Evolutionary conservation across 2,888 invertebrate genomes (phyloP).

Genomic region (Catocala fraxini): DNA sequence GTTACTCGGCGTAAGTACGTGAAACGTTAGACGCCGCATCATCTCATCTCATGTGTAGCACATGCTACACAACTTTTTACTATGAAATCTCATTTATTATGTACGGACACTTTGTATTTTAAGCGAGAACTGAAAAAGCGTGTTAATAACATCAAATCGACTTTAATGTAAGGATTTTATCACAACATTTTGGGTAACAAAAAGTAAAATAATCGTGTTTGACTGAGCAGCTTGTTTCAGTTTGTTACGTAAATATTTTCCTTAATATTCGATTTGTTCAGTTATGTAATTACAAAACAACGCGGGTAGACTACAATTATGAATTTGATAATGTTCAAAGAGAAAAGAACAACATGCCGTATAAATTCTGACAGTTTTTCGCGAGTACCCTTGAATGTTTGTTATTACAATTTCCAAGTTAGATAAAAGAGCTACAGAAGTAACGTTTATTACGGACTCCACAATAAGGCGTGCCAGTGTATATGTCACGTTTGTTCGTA

Average conservation of each 20-base stretch:
- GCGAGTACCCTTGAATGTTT: not conserved
- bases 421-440: conserved; percentile 7
- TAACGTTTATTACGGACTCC: conserved; percentile 6
- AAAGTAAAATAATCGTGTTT: not conserved
- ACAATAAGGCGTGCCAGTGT: conserved; percentile 27
- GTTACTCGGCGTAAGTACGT: conserved; percentile 32
- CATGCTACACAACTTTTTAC: conserved; percentile 27
- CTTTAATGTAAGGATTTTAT: conserved; percentile 19
- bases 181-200: conserved; percentile 12
- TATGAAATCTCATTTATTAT: conserved; percentile 21
- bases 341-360: not conserved
- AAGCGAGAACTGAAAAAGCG: conserved; percentile 2
- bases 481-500: conserved; percentile 35
- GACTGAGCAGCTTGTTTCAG: not conserved
- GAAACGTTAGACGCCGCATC: conserved; percentile 35
- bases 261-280: conserved; percentile 39
- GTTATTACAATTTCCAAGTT: not conserved
- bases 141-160: conserved; percentile 12
- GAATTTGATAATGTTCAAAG: conserved; percentile 5
- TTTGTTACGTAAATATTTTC: conserved; percentile 26
- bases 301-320: too few species aligned
- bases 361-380: not conserved
- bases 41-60: conserved; percentile 24
- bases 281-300: conserved; percentile 20
- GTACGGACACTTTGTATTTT: conserved; percentile 2